A percentile compares a stretch with the other conserved stretches of the same genome.
These are phyloP conservation scores for Hirtodrosophila trivittata DNA, from an alignment of 2,888 invertebrate species.

Conservation along the genomic window DNA sequence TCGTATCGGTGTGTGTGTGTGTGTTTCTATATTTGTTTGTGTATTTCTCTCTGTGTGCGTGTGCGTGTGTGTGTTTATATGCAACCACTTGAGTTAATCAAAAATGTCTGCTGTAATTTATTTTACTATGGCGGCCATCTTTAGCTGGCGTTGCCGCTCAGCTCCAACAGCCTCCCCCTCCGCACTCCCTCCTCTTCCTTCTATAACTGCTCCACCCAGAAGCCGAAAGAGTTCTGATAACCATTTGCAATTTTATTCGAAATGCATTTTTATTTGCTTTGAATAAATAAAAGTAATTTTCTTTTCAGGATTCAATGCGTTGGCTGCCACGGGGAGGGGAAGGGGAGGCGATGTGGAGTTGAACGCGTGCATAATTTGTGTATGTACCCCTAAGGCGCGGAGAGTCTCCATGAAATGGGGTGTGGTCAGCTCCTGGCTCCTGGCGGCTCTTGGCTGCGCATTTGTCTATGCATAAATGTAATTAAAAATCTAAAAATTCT, in stretches of 20 bases:
- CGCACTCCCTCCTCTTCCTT: background rate
- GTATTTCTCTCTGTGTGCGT: slow-evolving; percentile 15
- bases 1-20: slow-evolving; percentile 11
- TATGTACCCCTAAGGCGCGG: slow-evolving; percentile 12
- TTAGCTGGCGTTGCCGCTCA: slow-evolving; percentile 48
- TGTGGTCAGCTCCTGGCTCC: slow-evolving; percentile 34
- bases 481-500: slow-evolving; percentile 56
- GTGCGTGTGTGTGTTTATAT: slow-evolving; percentile 55
- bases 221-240: slow-evolving; percentile 40
- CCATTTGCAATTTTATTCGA: slow-evolving; percentile 46
- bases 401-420: slow-evolving; percentile 30
- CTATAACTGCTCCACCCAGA: background rate
- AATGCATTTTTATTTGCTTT: slow-evolving; percentile 41
- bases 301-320: slow-evolving; percentile 8
- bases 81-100: slow-evolving; percentile 81
- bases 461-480: slow-evolving; percentile 55
- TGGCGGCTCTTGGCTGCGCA: slow-evolving; percentile 21
- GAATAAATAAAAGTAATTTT: slow-evolving; percentile 47
- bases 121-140: slow-evolving; percentile 81
- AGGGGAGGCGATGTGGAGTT: slow-evolving; percentile 8
- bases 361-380: slow-evolving; percentile 32
- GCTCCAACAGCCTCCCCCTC: background rate
- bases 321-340: background rate
- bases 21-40: slow-evolving; percentile 9
- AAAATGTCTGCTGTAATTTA: slow-evolving; percentile 83